A percentile compares a stretch with the other conserved stretches of the same genome.
These are phyloP conservation scores for Gonioctena quinquepunctata DNA, from an alignment of 1,140 invertebrate genomes.

Conservation along the genomic window DNA sequence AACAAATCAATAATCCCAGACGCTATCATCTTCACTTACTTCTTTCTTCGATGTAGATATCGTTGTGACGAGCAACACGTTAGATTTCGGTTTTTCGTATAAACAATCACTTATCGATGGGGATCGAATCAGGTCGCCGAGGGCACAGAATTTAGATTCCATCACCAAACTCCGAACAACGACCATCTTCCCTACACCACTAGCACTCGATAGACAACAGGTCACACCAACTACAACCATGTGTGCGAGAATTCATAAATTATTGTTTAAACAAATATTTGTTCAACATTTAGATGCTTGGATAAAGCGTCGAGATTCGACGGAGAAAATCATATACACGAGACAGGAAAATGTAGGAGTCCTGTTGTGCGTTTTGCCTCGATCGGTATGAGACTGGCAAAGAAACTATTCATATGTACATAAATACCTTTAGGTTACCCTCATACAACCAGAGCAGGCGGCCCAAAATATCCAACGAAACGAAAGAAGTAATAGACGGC, in stretches of 20 bases:
- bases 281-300: neutral
- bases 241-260: neutral
- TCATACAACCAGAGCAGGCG: slow-evolving; percentile 4
- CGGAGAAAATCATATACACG: no score
- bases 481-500: neutral
- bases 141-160: neutral
- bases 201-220: slow-evolving; percentile 22
- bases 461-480: slow-evolving; percentile 18
- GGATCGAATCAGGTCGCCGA: slow-evolving; percentile 3
- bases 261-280: slow-evolving; percentile 1
- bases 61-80: slow-evolving; percentile 40
- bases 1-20: no score
- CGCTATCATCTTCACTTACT: slow-evolving; percentile 32
- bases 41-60: slow-evolving; percentile 40
- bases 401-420: slow-evolving; percentile 24
- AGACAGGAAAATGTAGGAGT: neutral
- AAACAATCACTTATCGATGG: slow-evolving; percentile 47
- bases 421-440: slow-evolving; percentile 15
- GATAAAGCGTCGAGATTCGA: neutral
- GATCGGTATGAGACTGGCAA: neutral
- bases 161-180: slow-evolving; percentile 15
- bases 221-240: slow-evolving; percentile 24
- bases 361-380: neutral
- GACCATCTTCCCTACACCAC: slow-evolving; percentile 3
- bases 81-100: slow-evolving; percentile 28